Evolutionary conservation across 2,113 vertebrate species (phyloP).

Genomic region (Rhizomys pruinosus): DNA sequence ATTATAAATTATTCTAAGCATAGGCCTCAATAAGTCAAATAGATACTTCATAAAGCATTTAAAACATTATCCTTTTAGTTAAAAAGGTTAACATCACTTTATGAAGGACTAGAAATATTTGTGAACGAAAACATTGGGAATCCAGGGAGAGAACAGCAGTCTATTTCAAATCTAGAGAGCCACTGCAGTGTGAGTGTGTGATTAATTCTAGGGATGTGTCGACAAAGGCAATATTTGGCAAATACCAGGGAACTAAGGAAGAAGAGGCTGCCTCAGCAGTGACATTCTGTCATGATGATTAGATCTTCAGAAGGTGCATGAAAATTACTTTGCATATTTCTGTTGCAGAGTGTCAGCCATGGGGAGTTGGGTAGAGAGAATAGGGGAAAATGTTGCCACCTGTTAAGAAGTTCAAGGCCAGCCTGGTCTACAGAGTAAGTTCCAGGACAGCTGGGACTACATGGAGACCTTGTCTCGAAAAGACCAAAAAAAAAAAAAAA

Average conservation of each 20-base stretch:
- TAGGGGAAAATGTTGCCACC: neutral
- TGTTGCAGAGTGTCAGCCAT: neutral
- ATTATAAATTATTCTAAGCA: slow-evolving; percentile 36
- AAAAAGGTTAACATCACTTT: slow-evolving; percentile 41
- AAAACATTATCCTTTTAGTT: slow-evolving; percentile 26
- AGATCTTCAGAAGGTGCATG: neutral
- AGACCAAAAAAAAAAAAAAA: too few relatives aligned
- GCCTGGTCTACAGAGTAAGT: too few relatives aligned
- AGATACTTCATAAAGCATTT: slow-evolving; percentile 53
- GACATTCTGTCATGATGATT: neutral
- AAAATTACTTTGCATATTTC: neutral
- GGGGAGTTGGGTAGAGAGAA: neutral
- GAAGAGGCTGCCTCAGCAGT: neutral
- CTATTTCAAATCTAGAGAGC: neutral
- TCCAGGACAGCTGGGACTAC: too few relatives aligned
- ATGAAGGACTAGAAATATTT: neutral
- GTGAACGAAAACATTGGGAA: neutral
- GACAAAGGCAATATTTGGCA: too few relatives aligned
- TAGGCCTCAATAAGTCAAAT: neutral
- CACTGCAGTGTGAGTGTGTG: neutral
- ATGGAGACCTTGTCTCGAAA: too few relatives aligned
- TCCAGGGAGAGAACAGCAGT: neutral
- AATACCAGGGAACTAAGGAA: neutral
- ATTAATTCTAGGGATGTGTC: neutral
- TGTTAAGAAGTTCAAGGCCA: neutral